phyloP scores from a whole-genome alignment of 2,888 invertebrate species.

The Clunio marinus region DNA sequence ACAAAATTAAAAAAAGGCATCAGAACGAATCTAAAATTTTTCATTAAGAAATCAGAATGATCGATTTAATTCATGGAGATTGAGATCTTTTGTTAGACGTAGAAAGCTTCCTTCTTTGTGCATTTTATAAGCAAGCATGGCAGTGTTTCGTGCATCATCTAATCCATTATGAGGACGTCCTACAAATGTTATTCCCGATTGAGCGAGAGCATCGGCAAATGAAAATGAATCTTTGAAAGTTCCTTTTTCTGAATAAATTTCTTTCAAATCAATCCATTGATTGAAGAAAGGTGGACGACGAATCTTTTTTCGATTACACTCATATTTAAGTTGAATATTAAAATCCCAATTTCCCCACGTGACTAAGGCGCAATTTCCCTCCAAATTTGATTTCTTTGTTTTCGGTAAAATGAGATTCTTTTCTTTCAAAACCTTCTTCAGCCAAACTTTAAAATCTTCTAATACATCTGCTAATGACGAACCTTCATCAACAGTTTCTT shows the following conservation, averaged over 20 bases:
- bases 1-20: no score
- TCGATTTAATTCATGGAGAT: conserved; percentile 39
- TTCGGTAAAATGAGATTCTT: conserved; percentile 49
- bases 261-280: conserved; percentile 59
- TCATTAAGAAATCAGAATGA: conserved; percentile 15
- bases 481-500: conserved; percentile 54
- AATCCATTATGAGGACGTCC: conserved; percentile 60
- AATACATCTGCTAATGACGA: conserved; percentile 54
- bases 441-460: conserved; percentile 56
- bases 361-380: conserved; percentile 53
- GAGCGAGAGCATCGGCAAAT: conserved; percentile 54
- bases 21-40: neutral
- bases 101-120: conserved; percentile 56
- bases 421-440: conserved; percentile 50
- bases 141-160: conserved; percentile 61
- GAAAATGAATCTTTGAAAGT: conserved; percentile 42
- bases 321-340: conserved; percentile 56
- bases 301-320: conserved; percentile 58
- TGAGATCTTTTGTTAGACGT: conserved; percentile 52
- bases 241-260: conserved; percentile 50
- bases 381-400: conserved; percentile 51
- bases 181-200: conserved; percentile 57
- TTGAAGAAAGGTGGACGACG: conserved; percentile 54
- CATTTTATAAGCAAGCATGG: conserved; percentile 56
- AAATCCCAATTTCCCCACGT: conserved; percentile 66